Evolutionary conservation across 2,888 invertebrate species (phyloP).

Genomic region (Drosophila meridiana): DNA sequence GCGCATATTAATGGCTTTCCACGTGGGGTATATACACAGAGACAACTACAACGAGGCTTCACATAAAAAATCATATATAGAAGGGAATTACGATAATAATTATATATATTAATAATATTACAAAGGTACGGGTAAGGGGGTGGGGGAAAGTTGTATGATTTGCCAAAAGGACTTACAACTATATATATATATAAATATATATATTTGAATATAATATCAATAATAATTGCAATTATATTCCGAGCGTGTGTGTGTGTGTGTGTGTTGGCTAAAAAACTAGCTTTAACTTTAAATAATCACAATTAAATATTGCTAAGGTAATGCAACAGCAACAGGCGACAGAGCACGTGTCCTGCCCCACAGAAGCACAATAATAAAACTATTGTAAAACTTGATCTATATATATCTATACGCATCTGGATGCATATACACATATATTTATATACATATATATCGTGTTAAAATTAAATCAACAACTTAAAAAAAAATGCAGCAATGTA

Average conservation of each 20-base stretch:
- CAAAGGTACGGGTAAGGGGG: conserved; percentile 17
- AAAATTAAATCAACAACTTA: conserved; percentile 81
- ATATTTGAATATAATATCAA: conserved; percentile 27
- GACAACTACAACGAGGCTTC: conserved; percentile 34
- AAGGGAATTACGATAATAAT: conserved; percentile 7
- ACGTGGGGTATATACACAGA: conserved; percentile 43
- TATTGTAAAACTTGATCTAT: conserved; percentile 48
- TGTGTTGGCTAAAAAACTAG: conserved; percentile 53
- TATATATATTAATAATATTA: conserved; percentile 16
- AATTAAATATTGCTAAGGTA: conserved; percentile 72
- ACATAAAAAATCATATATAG: conserved; percentile 32
- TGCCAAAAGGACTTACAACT: conserved; percentile 32
- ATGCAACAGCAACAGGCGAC: conserved; percentile 43
- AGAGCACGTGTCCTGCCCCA: conserved; percentile 33
- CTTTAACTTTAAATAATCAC: conserved; percentile 71
- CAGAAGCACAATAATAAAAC: conserved; percentile 51
- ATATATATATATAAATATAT: conserved; percentile 16
- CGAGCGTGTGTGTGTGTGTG: conserved; percentile 3
- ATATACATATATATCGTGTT: conserved; percentile 23
- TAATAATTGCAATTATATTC: conserved; percentile 30
- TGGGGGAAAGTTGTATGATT: conserved; percentile 5
- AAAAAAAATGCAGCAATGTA: conserved; percentile 60
- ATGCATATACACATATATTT: not conserved
- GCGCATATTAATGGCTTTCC: conserved; percentile 31
- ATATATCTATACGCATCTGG: not conserved